Base-by-base conservation (phyloP, 2,888 invertebrate genomes). In the Synergus umbraculus region DNA sequence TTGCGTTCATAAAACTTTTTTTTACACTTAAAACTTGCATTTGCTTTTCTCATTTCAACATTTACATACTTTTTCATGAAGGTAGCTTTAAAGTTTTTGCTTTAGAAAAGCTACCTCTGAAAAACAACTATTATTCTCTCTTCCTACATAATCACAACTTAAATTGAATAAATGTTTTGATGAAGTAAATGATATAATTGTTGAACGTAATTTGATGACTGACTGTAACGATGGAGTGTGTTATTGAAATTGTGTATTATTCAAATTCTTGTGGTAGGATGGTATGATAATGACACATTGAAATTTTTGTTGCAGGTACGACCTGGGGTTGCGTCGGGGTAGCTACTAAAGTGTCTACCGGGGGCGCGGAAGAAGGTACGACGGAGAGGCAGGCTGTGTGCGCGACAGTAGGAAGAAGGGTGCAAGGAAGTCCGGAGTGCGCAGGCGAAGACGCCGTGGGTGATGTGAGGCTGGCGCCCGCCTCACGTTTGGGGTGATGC, bases 401-500 rank as follows among this genome's bases (percentile, higher is more conserved):
- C 78, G 82, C 79, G 78, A 83, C 82, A 82, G 82, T 63, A 83
- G 83, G 79, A 81, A 83, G 79, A 85, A 83, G 85, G 82, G 84
- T 80, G 79, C 83, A 82, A 86, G 87, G 82, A 84, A 85, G 87
- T 87, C 82, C 83, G 85, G 84, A 86, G 86, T 87, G 86, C 85
- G 88, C 84, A 86, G 87, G 84, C 87, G 88, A 85, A 87, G 87
- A 87, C 89, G 89, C 90, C 87, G 88, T 89, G 87, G 91, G 91
- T 91, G 91, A 91, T 91, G 91, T 91, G 91, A 91, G 91, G 91
- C 91, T 91, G 90, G 88, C 88, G 90, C 88, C 87, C 90, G 91
- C 91, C 91, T 91, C 90, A 90, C 91, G 91, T 89, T 89, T 91
- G 91, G 91, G 91, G 91, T 91, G 91, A 91, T 91, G 91, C 91